phyloP scores from a whole-genome alignment of 2,797 vertebrate genomes.

The Adrianichthys oophorus region DNA sequence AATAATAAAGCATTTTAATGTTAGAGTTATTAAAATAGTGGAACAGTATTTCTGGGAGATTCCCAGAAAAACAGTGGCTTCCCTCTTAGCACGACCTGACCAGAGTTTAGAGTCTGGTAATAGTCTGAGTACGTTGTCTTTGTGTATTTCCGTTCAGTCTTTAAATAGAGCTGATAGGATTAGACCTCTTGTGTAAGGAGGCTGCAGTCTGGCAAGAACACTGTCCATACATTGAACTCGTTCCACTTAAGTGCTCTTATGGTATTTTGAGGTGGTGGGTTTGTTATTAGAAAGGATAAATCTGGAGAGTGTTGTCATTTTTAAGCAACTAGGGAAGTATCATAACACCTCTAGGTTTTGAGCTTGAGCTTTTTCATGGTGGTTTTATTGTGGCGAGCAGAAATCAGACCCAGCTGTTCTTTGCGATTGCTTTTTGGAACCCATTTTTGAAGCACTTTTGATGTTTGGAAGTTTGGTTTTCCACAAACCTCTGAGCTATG shows the following conservation, averaged over 20 bases:
- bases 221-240: conserved; percentile 6
- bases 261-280: conserved; percentile 35
- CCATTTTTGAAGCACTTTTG: conserved; percentile 34
- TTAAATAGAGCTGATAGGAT: conserved; percentile 77
- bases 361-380: not conserved
- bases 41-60: not conserved
- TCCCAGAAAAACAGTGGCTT: conserved; percentile 15
- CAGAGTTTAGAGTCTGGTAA: conserved; percentile 61
- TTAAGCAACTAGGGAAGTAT: conserved; percentile 39
- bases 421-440: not conserved
- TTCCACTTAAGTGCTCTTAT: conserved; percentile 38
- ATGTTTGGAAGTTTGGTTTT: conserved; percentile 28
- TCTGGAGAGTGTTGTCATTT: conserved; percentile 28
- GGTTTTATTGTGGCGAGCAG: conserved; percentile 12
- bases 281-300: conserved; percentile 40
- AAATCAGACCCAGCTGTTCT: conserved; percentile 1
- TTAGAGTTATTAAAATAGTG: too few relatives aligned
- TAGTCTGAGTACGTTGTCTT: conserved; percentile 57
- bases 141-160: conserved; percentile 64
- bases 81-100: conserved; percentile 27
- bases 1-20: too few relatives aligned
- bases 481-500: conserved; percentile 52
- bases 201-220: conserved; percentile 36
- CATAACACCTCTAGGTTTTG: conserved; percentile 2
- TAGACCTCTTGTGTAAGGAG: conserved; percentile 65